Base-by-base conservation (phyloP, 2,113 vertebrate species). In the Marmota flaviventris region DNA sequence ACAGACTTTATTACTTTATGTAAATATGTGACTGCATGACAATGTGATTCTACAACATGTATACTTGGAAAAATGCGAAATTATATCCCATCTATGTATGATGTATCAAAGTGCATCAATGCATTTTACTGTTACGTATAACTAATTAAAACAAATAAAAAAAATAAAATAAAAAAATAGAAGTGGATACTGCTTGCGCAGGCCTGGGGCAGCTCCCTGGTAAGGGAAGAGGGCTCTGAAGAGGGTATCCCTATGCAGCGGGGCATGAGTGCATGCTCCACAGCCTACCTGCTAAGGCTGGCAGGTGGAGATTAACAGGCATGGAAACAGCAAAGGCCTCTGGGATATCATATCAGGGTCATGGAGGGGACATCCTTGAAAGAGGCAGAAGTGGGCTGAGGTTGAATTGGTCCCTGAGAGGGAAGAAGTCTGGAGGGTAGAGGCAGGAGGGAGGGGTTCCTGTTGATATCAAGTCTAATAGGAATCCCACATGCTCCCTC, bases 231-330 rank as follows among this genome's bases (percentile, higher is more conserved):
- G 29, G 65, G 18, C 39, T 75, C 24, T 53, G 56, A 63, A 89
- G 20, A 14, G 24, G 77, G 25, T 1, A 8, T 2, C 5, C 0
- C 0, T 12, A 14, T 20, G 79, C 56, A 25, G 2, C 34, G 17
- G n/a, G 65, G 34, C 29, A 37, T 0, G 0, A 5, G 32, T 5
- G 6, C 27, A 4, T 8, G 14, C 6, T 17, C 13, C 61, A 11
- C 5, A 45, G 56, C 14, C 70, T 34, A 2, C 42, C 42, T 73
- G 11, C 12, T 5, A 51, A 85, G 32, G 65, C 56, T 88, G 87
- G 48, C 65, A 34, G 81, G 67, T 32, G 67, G 39, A 2, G 5
- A 18, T 48, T 48, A 72, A 58, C 58, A 48, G 32, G 63, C 25
- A 10, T 18, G 37, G 88, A 76, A 22, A 18, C 24, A 63, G 22